Percentiles rank a stretch among this genome's conserved stretches.
phyloP scores from a whole-genome alignment of 2,113 vertebrate genomes.

The Symphodus melops region DNA sequence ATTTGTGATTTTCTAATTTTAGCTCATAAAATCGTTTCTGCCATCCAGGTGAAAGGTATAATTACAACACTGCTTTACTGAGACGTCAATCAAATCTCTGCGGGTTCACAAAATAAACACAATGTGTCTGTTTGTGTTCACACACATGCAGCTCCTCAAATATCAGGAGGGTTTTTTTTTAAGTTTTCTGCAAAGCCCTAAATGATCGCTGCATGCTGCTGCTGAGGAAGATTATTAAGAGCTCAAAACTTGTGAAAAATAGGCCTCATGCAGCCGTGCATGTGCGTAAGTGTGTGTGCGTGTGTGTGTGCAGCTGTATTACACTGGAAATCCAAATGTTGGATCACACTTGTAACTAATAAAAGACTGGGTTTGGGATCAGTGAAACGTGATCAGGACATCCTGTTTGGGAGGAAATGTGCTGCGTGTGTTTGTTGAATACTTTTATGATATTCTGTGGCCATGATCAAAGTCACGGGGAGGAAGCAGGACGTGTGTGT shows the following conservation, averaged over 20 bases:
- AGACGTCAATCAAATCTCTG: background rate
- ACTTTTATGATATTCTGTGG: background rate
- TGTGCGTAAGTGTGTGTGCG: background rate
- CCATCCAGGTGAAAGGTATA: background rate
- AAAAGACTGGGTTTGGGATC: conserved; percentile 3
- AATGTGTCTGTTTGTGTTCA: too few relatives aligned
- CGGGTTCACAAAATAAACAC: too few relatives aligned
- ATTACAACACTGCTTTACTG: background rate
- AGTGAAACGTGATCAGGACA: conserved; percentile 34
- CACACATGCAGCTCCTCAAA: too few relatives aligned
- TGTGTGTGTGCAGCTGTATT: background rate
- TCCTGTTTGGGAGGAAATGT: conserved; percentile 49
- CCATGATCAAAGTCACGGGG: background rate
- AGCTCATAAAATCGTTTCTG: background rate
- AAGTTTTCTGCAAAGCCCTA: too few relatives aligned
- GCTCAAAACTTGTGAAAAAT: conserved; percentile 13
- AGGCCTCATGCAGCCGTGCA: too few relatives aligned
- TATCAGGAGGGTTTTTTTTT: too few relatives aligned
- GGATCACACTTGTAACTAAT: background rate
- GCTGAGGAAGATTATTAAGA: conserved; percentile 24
- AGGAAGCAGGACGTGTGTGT: background rate
- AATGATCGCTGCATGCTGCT: background rate
- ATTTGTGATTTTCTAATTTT: background rate
- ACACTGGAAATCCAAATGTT: background rate
- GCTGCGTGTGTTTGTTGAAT: background rate